phyloP scores from a whole-genome alignment of 2,888 invertebrate species.

The Xanthostigma xanthostigma region DNA sequence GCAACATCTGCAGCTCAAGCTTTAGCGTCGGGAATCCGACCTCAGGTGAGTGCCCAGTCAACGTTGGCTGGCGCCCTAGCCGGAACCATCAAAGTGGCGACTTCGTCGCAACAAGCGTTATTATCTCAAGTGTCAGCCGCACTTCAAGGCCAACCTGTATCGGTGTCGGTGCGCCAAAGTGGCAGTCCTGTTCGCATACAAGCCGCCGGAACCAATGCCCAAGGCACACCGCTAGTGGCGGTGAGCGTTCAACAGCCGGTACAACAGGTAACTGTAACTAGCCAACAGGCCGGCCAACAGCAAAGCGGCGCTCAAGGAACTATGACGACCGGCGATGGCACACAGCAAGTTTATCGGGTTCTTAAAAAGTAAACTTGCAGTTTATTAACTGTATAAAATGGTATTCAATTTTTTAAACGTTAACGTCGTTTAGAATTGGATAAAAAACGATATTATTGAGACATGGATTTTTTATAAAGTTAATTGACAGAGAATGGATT shows the following conservation, averaged over 20 bases:
- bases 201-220: constrained; percentile 31
- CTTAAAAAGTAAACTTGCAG: too few relatives aligned
- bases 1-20: constrained; percentile 34
- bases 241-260: constrained; percentile 37
- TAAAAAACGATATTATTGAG: too few relatives aligned
- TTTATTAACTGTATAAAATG: too few relatives aligned
- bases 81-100: constrained; percentile 34
- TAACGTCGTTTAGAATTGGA: too few relatives aligned
- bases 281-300: constrained; percentile 19
- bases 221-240: constrained; percentile 36
- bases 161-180: constrained; percentile 30
- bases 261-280: constrained; percentile 14
- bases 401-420: too few relatives aligned
- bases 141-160: constrained; percentile 32
- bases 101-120: constrained; percentile 33
- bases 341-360: too few relatives aligned
- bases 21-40: constrained; percentile 32
- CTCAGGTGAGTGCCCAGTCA: constrained; percentile 29
- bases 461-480: too few relatives aligned
- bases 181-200: constrained; percentile 45
- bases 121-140: constrained; percentile 38
- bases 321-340: too few relatives aligned
- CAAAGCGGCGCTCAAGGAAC: constrained; percentile 12
- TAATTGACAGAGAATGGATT: too few relatives aligned
- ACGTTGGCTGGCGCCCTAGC: constrained; percentile 30